These are phyloP conservation scores for Drosophila leontia DNA, from an alignment of 1,140 invertebrate genomes.

Conservation along the genomic window DNA sequence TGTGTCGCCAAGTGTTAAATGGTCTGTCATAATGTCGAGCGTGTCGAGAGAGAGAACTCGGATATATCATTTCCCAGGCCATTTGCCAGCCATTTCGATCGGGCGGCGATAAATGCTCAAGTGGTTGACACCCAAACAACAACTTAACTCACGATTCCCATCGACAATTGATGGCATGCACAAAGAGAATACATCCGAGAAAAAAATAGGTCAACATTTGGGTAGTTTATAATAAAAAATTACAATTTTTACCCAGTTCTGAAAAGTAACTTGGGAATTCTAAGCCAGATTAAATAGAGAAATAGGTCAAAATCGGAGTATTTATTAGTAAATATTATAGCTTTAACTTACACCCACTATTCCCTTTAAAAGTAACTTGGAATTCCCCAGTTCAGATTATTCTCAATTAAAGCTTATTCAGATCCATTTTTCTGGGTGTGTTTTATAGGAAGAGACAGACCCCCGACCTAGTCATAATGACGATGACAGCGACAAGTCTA, in stretches of 20 bases:
- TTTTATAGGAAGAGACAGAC: conserved; percentile 6
- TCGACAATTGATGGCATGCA: conserved; percentile 5
- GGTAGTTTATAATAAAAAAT: too few species aligned
- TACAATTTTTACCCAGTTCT: background rate
- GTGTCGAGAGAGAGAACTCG: conserved; percentile 12
- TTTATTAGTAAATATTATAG: too few species aligned
- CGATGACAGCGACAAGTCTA: conserved; percentile 40
- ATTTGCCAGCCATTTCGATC: conserved; percentile 42
- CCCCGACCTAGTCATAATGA: conserved; percentile 23
- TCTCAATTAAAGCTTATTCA: background rate
- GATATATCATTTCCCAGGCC: conserved; percentile 41
- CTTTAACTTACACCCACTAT: background rate
- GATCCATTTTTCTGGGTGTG: conserved; percentile 4
- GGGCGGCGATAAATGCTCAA: conserved; percentile 51
- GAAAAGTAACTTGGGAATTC: background rate
- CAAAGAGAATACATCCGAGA: background rate
- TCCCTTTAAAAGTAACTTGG: background rate
- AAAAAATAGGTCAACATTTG: background rate
- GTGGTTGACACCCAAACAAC: conserved; percentile 67
- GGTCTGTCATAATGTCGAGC: conserved; percentile 65
- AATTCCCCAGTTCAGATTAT: background rate
- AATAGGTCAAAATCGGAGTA: background rate
- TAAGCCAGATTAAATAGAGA: background rate
- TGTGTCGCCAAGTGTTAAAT: conserved; percentile 62
- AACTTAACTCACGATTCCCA: conserved; percentile 36